These are phyloP conservation scores for Cephalopholis sonnerati DNA, from an alignment of 2,113 vertebrate genomes.

Conservation along the genomic window DNA sequence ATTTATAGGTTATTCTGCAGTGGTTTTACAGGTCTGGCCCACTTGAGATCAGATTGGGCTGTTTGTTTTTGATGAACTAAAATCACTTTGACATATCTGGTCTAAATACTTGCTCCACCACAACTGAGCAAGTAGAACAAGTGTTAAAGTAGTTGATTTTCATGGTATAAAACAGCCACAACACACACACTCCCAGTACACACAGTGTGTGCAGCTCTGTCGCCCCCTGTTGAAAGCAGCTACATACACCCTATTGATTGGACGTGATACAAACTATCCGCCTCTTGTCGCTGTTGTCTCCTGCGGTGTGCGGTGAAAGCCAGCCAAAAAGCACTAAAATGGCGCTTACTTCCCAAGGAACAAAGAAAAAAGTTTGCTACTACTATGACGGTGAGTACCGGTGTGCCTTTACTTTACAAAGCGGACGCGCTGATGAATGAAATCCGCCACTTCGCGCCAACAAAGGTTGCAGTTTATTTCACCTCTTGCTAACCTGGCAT, in stretches of 20 bases:
- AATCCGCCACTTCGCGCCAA: conserved; percentile 23
- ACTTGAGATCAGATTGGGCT: no score
- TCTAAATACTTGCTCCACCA: no score
- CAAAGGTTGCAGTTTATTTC: conserved; percentile 45
- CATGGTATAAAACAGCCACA: no score
- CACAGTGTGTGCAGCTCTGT: not conserved
- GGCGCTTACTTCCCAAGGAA: conserved; percentile 87
- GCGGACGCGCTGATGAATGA: not conserved
- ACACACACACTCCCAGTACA: no score
- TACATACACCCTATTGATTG: not conserved
- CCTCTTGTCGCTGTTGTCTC: conserved; percentile 69
- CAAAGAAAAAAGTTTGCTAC: conserved; percentile 98
- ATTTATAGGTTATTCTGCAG: no score
- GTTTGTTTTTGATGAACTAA: no score
- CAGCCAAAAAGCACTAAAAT: conserved; percentile 72
- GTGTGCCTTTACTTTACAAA: not conserved
- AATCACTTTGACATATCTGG: no score
- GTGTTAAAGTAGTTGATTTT: no score
- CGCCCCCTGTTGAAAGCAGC: conserved; percentile 52
- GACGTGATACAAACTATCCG: conserved; percentile 63
- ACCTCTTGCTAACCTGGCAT: conserved; percentile 57
- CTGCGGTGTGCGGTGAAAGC: conserved; percentile 49
- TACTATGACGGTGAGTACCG: conserved; percentile 92
- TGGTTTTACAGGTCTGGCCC: no score
- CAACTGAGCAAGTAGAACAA: no score